A percentile compares a stretch with the other conserved stretches of the same genome.
These are phyloP conservation scores for Alviniconcha strummeri DNA, from an alignment of 2,888 invertebrate genomes.

Conservation along the genomic window DNA sequence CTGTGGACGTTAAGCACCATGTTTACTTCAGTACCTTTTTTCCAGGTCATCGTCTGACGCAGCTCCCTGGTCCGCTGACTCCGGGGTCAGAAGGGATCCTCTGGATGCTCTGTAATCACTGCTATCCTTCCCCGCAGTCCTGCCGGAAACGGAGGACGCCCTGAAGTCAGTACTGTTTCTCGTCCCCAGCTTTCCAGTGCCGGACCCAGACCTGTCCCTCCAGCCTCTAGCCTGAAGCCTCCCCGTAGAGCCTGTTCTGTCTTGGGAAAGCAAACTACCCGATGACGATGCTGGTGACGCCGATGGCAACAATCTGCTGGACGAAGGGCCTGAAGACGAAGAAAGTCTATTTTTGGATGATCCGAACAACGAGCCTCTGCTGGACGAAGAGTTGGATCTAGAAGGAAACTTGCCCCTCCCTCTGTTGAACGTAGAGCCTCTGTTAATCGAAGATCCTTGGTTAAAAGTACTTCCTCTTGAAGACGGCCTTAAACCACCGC, in stretches of 20 bases:
- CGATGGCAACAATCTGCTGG: neutral
- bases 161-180: too few relatives aligned
- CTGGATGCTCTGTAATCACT: too few relatives aligned
- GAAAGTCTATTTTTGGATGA: slow-evolving; percentile 6
- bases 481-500: neutral
- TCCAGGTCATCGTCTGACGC: too few relatives aligned
- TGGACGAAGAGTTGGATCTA: neutral
- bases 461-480: neutral
- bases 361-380: neutral
- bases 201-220: too few relatives aligned
- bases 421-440: neutral
- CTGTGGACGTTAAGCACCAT: too few relatives aligned
- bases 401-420: neutral
- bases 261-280: neutral
- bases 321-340: neutral
- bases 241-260: neutral
- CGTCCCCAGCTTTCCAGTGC: too few relatives aligned
- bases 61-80: too few relatives aligned
- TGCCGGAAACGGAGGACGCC: too few relatives aligned
- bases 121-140: too few relatives aligned
- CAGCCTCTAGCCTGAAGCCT: neutral
- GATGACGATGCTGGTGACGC: neutral
- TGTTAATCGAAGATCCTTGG: neutral
- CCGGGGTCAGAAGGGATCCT: too few relatives aligned
- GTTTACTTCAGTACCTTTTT: too few relatives aligned